Base-by-base conservation (phyloP, 2,888 invertebrate species). In the Meandrusa payeni region DNA sequence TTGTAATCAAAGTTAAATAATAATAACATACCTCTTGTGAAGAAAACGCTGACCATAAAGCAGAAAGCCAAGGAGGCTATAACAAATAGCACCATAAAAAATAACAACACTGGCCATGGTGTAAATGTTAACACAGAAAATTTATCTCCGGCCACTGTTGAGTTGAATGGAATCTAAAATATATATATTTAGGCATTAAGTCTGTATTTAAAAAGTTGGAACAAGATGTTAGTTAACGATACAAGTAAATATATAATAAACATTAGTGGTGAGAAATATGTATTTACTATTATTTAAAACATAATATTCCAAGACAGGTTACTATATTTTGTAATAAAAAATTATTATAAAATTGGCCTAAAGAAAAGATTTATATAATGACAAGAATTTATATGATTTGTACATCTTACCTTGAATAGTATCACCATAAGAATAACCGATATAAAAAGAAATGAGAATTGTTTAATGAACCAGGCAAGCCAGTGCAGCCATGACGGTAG, bases 391-490 rank as follows among this genome's bases (percentile, higher is more conserved):
- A n/a, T n/a, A n/a, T n/a, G n/a, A n/a, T n/a, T n/a, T n/a, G n/a
- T n/a, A n/a, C n/a, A n/a, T 2, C 75, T 74, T 56, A 91, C 89
- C 88, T 92, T 93, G 60, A 93, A 81, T 24, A 93, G 62, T 41
- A 91, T 72, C 2, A 90, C 89, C 53, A 93, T 91, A 3, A 91
- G 62, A n/a, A 89, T 56, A 2, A 92, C 88, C 0, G 95, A 92
- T 51, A 94, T 79, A 2, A 91, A 58, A 26, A 94, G 88, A 59
- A 94, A 92, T 1, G 93, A 70, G 52, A 95, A 91, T 44, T 93
- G 93, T 66, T 95, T 94, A 32, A 94, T 82, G 70, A 95, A 96
- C 95, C 97, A 96, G 2, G 95, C 95, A 3, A 91, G 63, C 96
- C 97, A 97, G 61, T 96, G 93, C 47, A 96, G 77, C 93, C 94